Percentiles rank a stretch among this genome's conserved stretches.
phyloP scores from a whole-genome alignment of 2,888 invertebrate species.

The Aphidius colemani region DNA sequence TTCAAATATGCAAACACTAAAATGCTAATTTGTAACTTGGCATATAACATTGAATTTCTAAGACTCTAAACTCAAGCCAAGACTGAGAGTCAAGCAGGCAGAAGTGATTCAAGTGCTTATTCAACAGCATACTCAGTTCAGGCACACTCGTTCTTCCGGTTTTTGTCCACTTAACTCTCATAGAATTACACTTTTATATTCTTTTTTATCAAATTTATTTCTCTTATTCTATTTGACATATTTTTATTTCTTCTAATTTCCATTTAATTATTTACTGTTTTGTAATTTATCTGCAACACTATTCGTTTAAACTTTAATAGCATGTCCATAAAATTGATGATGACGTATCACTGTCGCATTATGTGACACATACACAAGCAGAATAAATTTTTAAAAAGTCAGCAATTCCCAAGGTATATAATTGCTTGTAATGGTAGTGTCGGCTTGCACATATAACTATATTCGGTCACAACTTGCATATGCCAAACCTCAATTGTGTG shows the following conservation, averaged over 20 bases:
- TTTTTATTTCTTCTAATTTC: conserved; percentile 11
- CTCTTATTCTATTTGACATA: conserved; percentile 3
- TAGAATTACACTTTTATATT: conserved; percentile 11
- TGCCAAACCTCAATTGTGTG: too few relatives aligned
- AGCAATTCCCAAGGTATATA: too few relatives aligned
- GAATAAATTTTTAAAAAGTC: too few relatives aligned
- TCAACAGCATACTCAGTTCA: conserved; percentile 42
- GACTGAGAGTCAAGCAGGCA: conserved; percentile 42
- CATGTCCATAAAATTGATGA: neutral
- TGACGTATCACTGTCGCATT: too few relatives aligned
- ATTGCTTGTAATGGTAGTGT: too few relatives aligned
- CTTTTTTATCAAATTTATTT: conserved; percentile 12
- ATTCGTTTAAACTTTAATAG: neutral
- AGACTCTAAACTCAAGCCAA: neutral
- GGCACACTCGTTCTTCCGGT: conserved; percentile 36
- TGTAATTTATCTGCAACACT: neutral
- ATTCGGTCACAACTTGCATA: too few relatives aligned
- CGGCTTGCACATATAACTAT: too few relatives aligned
- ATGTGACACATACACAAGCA: too few relatives aligned
- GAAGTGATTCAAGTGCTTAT: conserved; percentile 50
- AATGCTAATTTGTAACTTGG: conserved; percentile 33
- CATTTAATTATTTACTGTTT: conserved; percentile 15
- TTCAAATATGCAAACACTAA: conserved; percentile 32
- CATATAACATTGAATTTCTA: neutral
- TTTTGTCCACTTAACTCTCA: conserved; percentile 14